A percentile compares a stretch with the other conserved stretches of the same genome.
phyloP scores from a whole-genome alignment of 2,797 vertebrate species.

The Rachycentron canadum region DNA sequence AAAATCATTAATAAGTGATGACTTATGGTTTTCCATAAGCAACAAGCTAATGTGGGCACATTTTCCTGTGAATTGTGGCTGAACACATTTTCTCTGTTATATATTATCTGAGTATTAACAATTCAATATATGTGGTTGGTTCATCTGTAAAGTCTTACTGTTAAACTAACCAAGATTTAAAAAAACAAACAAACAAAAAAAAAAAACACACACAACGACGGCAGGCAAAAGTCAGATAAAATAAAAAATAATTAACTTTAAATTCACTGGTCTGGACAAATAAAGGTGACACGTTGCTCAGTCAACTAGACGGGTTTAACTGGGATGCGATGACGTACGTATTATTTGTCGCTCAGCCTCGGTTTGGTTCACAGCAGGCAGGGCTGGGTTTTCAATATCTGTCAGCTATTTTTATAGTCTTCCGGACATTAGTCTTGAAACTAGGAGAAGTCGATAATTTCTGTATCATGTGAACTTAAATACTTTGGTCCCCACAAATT shows the following conservation, averaged over 20 bases:
- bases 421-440: not conserved
- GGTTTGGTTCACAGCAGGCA: conserved; percentile 8
- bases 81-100: too few species aligned
- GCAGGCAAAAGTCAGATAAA: not conserved
- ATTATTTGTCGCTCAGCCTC: conserved; percentile 17
- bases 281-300: not conserved
- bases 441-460: not conserved
- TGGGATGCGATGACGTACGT: conserved; percentile 31
- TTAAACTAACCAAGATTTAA: not conserved
- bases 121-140: not conserved
- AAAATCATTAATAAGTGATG: too few species aligned
- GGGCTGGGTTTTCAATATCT: conserved; percentile 23
- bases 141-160: not conserved
- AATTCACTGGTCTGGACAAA: not conserved
- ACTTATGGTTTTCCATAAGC: not conserved
- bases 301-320: not conserved
- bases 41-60: not conserved
- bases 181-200: not conserved
- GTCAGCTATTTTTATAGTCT: not conserved
- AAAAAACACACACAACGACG: not conserved
- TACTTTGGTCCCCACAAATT: not conserved
- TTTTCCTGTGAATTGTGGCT: too few species aligned
- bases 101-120: too few species aligned
- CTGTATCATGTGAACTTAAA: conserved; percentile 22
- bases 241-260: not conserved